A percentile compares a stretch with the other conserved stretches of the same genome.
Conservation (phyloP, 2,888 invertebrate species). For the Autographa pulchrina region DNA sequence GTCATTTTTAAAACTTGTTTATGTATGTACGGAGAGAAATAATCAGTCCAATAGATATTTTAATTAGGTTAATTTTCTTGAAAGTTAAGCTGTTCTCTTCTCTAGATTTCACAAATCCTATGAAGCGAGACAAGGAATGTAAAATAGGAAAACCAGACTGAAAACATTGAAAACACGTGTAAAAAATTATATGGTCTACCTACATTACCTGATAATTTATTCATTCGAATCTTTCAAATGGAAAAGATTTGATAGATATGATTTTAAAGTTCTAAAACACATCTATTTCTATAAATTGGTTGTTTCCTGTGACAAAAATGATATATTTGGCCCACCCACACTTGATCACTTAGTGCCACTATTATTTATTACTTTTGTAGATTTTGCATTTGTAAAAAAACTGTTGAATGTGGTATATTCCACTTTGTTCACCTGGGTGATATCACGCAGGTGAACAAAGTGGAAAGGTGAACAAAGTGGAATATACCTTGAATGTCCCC, state of each 20-base stretch:
- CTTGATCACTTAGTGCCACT: constrained; percentile 27
- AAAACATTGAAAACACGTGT: neutral
- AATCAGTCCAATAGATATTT: neutral
- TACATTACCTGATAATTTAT: neutral
- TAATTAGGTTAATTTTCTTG: neutral
- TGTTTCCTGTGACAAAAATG: constrained; percentile 34
- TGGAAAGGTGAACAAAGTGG: too few relatives aligned
- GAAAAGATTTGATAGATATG: neutral
- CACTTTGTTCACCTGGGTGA: too few relatives aligned
- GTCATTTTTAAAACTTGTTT: neutral
- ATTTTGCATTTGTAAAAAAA: constrained; percentile 1
- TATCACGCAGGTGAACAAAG: too few relatives aligned
- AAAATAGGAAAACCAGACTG: neutral
- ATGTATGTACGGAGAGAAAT: neutral
- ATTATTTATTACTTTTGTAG: constrained; percentile 39
- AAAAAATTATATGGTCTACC: neutral
- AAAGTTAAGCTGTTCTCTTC: neutral
- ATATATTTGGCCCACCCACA: constrained; percentile 40
- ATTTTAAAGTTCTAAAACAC: constrained; percentile 19
- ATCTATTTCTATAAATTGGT: constrained; percentile 33
- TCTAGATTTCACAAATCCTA: neutral
- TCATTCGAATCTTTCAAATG: neutral
- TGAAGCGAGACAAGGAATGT: neutral
- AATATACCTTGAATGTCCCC: too few relatives aligned
- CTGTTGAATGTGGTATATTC: too few relatives aligned